Evolutionary conservation across 2,888 invertebrate genomes (phyloP), one percentile per base, ranked within the genome.

Genomic region (Drosophila paranaensis): DNA sequence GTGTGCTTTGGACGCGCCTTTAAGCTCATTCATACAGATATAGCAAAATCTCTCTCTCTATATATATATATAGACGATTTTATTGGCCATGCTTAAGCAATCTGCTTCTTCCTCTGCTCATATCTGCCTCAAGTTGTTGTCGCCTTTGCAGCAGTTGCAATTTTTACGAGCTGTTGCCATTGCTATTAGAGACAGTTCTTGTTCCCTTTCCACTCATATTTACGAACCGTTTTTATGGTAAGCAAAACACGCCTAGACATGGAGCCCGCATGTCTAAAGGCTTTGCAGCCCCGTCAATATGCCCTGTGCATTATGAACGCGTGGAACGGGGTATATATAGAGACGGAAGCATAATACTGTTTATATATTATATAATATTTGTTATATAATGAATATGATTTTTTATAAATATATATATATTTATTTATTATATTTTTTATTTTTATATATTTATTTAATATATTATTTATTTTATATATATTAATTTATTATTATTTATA

Each of bases 121-220:
- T 54, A 42, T 42, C 60, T 45, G 20, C 6, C 30, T 30, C 30
- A 10, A 60, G 35, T 54, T 68, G 40, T 57, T 67, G 42, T 56
- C 54, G 71, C 55, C 74, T 71, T 66, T 55, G 75, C 30, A n/a
- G 48, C 75, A 77, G 77, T 61, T 79, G 74, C 77, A 85, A 20
- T 25, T 73, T 79, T 79, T 76, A 76, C 72, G 79, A 70, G 27
- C 60, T 67, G 67, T 70, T 71, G 71, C 64, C 62, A 60, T 67
- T 58, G 74, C 62, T 63, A 51, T 62, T 63, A 57, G 45, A 66
- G 69, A 58, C 65, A 64, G 54, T 77, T 77, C 58, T 77, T 73
- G 62, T 57, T 60, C 60, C 60, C 64, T 55, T 51, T 55, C 48
- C 42, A 54, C 64, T 58, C 48, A 46, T 64, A 74, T 77, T 73